A percentile compares a stretch with the other conserved stretches of the same genome.
Conservation (phyloP, 2,797 vertebrate species). For the Protosalanx chinensis region DNA sequence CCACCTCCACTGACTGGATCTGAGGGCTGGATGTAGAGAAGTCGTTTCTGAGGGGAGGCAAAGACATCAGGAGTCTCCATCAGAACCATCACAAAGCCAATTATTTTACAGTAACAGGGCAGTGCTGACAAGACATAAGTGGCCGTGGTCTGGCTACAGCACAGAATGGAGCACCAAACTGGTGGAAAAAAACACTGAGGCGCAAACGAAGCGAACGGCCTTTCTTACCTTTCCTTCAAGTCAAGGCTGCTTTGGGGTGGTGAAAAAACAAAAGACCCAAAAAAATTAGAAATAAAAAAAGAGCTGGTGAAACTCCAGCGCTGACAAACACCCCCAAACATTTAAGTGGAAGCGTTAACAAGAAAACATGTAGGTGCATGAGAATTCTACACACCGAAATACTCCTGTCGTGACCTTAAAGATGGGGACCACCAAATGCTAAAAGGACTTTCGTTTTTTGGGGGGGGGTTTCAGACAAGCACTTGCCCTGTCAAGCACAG, state of each 20-base stretch:
- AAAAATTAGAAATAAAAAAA: constrained; percentile 23
- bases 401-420: no score
- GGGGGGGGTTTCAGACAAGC: no score
- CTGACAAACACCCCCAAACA: neutral
- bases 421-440: no score
- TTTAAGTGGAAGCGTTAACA: no score
- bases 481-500: no score
- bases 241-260: constrained; percentile 86
- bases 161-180: constrained; percentile 19
- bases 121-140: neutral
- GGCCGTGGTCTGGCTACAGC: constrained; percentile 5
- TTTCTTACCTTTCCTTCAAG: constrained; percentile 88
- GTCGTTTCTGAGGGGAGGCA: constrained; percentile 78
- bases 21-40: constrained; percentile 76
- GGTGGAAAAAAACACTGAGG: constrained; percentile 24
- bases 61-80: neutral
- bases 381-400: no score
- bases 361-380: no score
- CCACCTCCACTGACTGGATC: constrained; percentile 80
- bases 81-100: constrained; percentile 7
- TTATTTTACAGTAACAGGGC: constrained; percentile 7
- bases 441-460: no score
- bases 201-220: constrained; percentile 53
- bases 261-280: constrained; percentile 68
- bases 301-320: neutral